Evolutionary conservation across 2,113 vertebrate genomes (phyloP).

Genomic region (Petrocephalus zakoni): DNA sequence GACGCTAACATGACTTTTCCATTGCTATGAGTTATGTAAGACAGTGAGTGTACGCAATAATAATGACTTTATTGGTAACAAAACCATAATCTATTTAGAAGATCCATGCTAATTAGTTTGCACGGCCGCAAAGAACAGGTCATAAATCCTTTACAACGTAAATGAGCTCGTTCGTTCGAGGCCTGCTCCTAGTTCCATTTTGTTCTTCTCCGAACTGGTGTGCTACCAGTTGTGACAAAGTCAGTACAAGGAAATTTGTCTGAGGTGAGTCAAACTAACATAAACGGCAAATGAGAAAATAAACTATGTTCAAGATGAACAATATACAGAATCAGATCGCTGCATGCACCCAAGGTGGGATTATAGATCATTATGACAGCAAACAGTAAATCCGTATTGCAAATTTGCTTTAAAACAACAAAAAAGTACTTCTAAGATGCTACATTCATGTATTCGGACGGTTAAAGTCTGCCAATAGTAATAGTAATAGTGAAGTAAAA

Average conservation of each 20-base stretch:
- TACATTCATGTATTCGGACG: background rate
- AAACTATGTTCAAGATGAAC: background rate
- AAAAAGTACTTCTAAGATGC: background rate
- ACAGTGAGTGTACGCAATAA: constrained; percentile 67
- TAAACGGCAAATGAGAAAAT: constrained; percentile 15
- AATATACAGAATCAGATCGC: background rate
- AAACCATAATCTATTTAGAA: constrained; percentile 92
- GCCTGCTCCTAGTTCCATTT: constrained; percentile 53
- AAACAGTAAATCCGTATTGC: background rate
- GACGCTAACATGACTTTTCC: constrained; percentile 77
- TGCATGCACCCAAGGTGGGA: background rate
- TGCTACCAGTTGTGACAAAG: background rate
- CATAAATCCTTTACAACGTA: constrained; percentile 86
- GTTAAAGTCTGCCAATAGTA: background rate
- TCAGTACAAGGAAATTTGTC: background rate
- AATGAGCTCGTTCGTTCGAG: constrained; percentile 63
- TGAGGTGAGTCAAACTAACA: constrained; percentile 26
- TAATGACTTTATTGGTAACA: constrained; percentile 97
- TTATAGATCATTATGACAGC: background rate
- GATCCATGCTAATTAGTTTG: constrained; percentile 90
- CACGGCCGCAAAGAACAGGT: constrained; percentile 77
- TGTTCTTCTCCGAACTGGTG: constrained; percentile 31
- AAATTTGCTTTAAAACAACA: background rate
- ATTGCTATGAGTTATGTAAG: constrained; percentile 82
- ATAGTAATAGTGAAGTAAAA: background rate